phyloP scores from a whole-genome alignment of 2,797 vertebrate species.

The Mormyrops attenuatus region DNA sequence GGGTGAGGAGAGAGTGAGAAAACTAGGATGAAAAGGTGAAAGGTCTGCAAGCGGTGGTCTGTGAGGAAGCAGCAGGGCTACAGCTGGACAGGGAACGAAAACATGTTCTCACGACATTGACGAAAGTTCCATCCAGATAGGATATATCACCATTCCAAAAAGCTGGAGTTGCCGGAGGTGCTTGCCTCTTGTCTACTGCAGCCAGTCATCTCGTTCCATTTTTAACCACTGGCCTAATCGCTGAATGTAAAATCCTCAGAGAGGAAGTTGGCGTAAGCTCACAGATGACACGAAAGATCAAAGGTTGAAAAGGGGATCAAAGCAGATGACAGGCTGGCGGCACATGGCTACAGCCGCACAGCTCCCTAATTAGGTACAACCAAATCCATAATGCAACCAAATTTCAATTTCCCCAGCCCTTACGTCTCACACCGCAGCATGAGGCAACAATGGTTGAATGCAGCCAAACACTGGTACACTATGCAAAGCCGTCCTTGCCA shows the following conservation, averaged over 20 bases:
- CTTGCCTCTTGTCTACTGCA: constrained; percentile 19
- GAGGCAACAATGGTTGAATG: neutral
- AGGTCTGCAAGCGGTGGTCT: neutral
- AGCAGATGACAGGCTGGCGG: neutral
- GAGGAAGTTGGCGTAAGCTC: constrained; percentile 1
- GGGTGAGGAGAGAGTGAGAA: neutral
- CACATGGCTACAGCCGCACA: neutral
- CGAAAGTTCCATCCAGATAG: constrained; percentile 41
- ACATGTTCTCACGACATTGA: constrained; percentile 37
- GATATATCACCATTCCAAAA: constrained; percentile 31
- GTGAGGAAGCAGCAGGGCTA: neutral
- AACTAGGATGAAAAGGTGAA: neutral
- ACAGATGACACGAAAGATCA: neutral
- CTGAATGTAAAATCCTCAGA: constrained; percentile 32
- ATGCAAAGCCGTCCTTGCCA: neutral
- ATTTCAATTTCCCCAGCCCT: neutral
- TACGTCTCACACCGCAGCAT: neutral
- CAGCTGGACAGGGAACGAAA: constrained; percentile 9
- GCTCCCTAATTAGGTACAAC: neutral
- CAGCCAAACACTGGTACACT: neutral
- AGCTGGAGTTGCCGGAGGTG: constrained; percentile 18
- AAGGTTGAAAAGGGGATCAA: neutral
- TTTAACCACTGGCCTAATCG: constrained; percentile 38
- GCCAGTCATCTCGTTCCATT: constrained; percentile 24
- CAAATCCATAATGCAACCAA: neutral